Evolutionary conservation across 2,797 vertebrate genomes (phyloP), one percentile per base, ranked within the genome.

Genomic region (Huso huso): DNA sequence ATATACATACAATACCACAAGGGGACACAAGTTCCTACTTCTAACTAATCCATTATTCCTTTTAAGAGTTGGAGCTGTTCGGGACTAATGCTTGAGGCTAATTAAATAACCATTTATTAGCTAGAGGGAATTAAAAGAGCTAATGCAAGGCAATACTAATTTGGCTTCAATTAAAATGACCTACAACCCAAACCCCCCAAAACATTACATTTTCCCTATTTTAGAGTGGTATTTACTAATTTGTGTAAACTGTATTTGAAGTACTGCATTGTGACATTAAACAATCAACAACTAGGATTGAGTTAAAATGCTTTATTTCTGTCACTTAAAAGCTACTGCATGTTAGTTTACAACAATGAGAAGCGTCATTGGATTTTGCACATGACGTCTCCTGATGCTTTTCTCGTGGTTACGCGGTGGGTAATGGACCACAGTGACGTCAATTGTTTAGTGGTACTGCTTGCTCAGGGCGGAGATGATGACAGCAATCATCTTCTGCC

Each of bases 401-500:
- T 0, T 49, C 18, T 67, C 9, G 64, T 1, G 0, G 1, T 55
- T 9, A 49, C 0, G 64, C 11, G 0, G 1, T 8, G 6, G 3
- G 55, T 7, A 0, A 2, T 0, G 3, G 0, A 23, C 1, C 48
- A 12, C 2, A 10, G 63, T 37, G 13, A 66, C 65, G 59, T 55
- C 2, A 64, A 23, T 0, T 8, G 1, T 69, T 76, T 66, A 91
- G 75, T 91, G 86, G 82, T 90, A 88, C 53, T 82, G 83, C 67
- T 60, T 86, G 67, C 81, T 77, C 71, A 92, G 81, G 0, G 79
- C 80, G 0, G 82, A 78, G 60, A 83, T 79, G 37, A 87, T 83
- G 1, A 73, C 84, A 0, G 63, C 18, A 53, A 85, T 73, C 74
- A 88, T 83, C 80, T 90, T 89, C 71, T 88, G 81, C 66, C 81